Conservation (phyloP, 2,113 vertebrate genomes). For the Narcine bancroftii region DNA sequence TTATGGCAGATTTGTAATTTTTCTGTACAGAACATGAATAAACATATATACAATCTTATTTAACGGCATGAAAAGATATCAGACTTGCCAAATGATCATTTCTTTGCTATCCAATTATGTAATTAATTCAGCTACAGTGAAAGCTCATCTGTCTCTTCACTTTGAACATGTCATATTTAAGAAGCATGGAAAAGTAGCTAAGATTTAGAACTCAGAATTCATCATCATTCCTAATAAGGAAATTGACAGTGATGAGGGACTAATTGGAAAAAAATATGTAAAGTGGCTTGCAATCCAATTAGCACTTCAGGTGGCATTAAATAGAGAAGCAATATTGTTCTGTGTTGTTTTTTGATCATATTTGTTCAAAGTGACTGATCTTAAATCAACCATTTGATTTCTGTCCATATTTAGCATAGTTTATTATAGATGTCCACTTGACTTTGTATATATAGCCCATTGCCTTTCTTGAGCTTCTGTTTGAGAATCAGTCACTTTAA, state of each 20-base stretch:
- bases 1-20: not conserved
- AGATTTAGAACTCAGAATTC: constrained; percentile 55
- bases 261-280: constrained; percentile 64
- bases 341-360: constrained; percentile 63
- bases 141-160: constrained; percentile 7
- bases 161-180: constrained; percentile 44
- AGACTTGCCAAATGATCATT: not conserved
- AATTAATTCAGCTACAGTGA: not conserved
- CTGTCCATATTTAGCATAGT: constrained; percentile 61
- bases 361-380: constrained; percentile 62
- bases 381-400: constrained; percentile 62
- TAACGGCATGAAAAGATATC: not conserved
- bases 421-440: constrained; percentile 64
- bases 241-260: constrained; percentile 60
- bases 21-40: not conserved
- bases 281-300: constrained; percentile 73
- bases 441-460: constrained; percentile 60
- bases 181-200: constrained; percentile 47
- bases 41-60: not conserved
- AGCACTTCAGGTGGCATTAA: constrained; percentile 71
- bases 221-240: constrained; percentile 60
- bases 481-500: constrained; percentile 54
- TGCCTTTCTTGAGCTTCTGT: constrained; percentile 66
- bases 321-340: constrained; percentile 61
- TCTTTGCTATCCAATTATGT: constrained; percentile 6